Evolutionary conservation across 2,888 invertebrate species (phyloP).

Genomic region (Therioaphis trifolii): DNA sequence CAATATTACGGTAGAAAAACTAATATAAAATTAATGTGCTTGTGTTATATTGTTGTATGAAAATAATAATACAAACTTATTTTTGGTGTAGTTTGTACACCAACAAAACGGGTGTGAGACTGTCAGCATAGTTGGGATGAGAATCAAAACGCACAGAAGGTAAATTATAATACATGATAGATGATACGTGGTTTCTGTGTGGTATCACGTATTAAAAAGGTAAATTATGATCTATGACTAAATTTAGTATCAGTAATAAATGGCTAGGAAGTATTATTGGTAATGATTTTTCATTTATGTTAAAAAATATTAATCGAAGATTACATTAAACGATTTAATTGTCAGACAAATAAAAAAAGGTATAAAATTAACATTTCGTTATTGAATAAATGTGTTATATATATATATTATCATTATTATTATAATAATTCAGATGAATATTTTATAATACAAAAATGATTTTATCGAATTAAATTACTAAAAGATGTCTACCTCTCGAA

Average conservation of each 20-base stretch:
- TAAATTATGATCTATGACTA: slow-evolving; percentile 9
- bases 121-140: neutral
- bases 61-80: slow-evolving; percentile 27
- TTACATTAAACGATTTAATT: no score
- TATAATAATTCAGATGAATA: no score
- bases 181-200: slow-evolving; percentile 16
- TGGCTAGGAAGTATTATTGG: no score
- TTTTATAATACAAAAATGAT: no score
- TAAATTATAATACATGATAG: neutral
- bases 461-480: no score
- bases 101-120: neutral
- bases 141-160: neutral
- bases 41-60: neutral
- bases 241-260: neutral
- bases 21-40: slow-evolving; percentile 42
- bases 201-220: neutral
- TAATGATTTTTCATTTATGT: no score
- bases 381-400: no score
- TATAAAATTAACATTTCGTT: no score
- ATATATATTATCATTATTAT: no score
- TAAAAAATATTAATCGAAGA: no score
- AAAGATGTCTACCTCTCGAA: no score
- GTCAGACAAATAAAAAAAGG: no score
- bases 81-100: neutral
- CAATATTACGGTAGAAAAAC: slow-evolving; percentile 28